These are phyloP conservation scores for Gadus chalcogrammus DNA, from an alignment of 2,113 vertebrate species.

Conservation along the genomic window DNA sequence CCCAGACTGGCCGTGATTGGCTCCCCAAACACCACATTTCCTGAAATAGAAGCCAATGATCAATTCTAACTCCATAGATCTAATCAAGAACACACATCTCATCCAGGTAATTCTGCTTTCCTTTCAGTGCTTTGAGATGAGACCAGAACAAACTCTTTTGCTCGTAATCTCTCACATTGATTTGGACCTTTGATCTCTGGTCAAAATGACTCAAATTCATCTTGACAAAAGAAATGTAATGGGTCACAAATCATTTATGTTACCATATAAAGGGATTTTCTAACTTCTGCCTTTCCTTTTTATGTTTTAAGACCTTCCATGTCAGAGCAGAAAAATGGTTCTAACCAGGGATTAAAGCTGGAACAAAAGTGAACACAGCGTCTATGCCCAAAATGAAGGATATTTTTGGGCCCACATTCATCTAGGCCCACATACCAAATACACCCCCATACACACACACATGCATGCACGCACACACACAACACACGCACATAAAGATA, in stretches of 20 bases:
- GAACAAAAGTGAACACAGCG: conserved; percentile 1
- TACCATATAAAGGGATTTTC: not conserved
- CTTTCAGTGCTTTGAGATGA: conserved; percentile 1
- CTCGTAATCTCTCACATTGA: not conserved
- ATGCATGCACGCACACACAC: not conserved
- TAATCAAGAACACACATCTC: too few relatives aligned
- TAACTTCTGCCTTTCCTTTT: not conserved
- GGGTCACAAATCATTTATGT: not conserved
- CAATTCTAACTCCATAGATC: too few relatives aligned
- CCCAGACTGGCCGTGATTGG: conserved; percentile 94
- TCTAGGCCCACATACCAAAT: not conserved
- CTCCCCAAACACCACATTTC: conserved; percentile 96
- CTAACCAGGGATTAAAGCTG: conserved; percentile 1
- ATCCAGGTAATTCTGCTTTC: too few relatives aligned
- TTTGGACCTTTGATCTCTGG: not conserved
- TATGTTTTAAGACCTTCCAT: conserved; percentile 6
- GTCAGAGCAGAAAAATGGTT: conserved; percentile 7
- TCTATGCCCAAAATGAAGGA: too few relatives aligned
- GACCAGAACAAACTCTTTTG: not conserved
- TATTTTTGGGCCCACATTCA: too few relatives aligned
- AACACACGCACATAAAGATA: not conserved
- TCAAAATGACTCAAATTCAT: too few relatives aligned
- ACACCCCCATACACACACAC: not conserved
- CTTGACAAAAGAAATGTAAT: too few relatives aligned
- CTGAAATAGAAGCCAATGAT: conserved; percentile 53